These are phyloP conservation scores for Agrotis segetum DNA, from an alignment of 2,888 invertebrate genomes.

Conservation along the genomic window DNA sequence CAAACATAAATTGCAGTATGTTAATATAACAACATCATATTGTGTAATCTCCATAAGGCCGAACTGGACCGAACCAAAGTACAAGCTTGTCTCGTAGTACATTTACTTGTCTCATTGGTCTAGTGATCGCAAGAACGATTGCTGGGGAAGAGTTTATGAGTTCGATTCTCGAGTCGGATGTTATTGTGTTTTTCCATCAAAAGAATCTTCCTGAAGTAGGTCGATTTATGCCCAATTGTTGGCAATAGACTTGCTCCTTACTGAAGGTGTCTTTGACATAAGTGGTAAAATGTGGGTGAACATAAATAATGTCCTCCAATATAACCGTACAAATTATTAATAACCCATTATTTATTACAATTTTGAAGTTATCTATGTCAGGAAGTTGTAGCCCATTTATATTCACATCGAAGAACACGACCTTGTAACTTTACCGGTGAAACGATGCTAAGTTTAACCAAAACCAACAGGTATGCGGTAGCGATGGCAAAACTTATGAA, in stretches of 20 bases:
- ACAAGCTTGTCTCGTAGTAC: too few species aligned
- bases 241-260: not conserved
- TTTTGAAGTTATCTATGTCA: constrained; percentile 34
- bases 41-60: too few species aligned
- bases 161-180: not conserved
- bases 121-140: not conserved
- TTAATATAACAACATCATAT: too few species aligned
- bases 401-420: constrained; percentile 43
- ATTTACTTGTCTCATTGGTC: not conserved
- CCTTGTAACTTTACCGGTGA: constrained; percentile 38
- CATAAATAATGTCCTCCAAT: constrained; percentile 10
- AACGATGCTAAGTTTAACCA: constrained; percentile 45
- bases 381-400: constrained; percentile 37
- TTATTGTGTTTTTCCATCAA: not conserved
- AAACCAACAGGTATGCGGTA: constrained; percentile 92
- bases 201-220: not conserved
- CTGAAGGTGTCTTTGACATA: not conserved
- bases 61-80: too few species aligned
- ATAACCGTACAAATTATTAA: constrained; percentile 22
- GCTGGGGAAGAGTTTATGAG: not conserved
- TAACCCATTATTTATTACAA: constrained; percentile 47
- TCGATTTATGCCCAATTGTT: not conserved
- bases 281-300: not conserved
- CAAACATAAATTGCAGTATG: too few species aligned
- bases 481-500: constrained; percentile 95